These are phyloP conservation scores for Drosophila paranaensis DNA, from an alignment of 2,888 invertebrate genomes.

Conservation along the genomic window DNA sequence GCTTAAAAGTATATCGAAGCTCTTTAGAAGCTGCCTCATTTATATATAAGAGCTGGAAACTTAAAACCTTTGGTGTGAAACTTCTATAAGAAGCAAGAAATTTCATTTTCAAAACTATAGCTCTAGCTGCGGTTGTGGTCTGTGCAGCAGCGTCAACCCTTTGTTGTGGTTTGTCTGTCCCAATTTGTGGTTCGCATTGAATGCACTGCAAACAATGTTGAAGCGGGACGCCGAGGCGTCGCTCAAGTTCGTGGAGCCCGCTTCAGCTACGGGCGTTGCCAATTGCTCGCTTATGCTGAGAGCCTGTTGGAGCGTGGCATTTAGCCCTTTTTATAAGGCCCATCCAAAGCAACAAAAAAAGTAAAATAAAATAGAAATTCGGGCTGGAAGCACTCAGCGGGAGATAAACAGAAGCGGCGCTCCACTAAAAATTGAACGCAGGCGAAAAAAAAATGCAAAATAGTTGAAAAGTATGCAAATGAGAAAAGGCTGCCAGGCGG, in stretches of 20 bases:
- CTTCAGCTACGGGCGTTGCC: constrained; percentile 8
- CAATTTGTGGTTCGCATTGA: constrained; percentile 37
- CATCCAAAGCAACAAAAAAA: constrained; percentile 15
- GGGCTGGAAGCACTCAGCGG: constrained; percentile 50
- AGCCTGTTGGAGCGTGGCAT: constrained; percentile 38
- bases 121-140: constrained; percentile 34
- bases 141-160: constrained; percentile 24
- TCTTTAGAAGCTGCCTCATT: no score
- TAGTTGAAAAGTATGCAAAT: constrained; percentile 76
- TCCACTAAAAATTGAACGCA: constrained; percentile 21
- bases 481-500: constrained; percentile 50
- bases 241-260: constrained; percentile 9
- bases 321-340: constrained; percentile 49
- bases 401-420: constrained; percentile 48
- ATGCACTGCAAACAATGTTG: constrained; percentile 33
- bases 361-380: constrained; percentile 7
- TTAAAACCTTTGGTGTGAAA: no score
- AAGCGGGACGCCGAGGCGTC: constrained; percentile 14
- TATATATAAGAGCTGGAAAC: no score
- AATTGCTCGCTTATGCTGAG: constrained; percentile 29
- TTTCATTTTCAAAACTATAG: constrained; percentile 11
- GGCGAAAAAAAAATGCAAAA: constrained; percentile 56
- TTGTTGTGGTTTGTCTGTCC: constrained; percentile 58
- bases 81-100: background rate
- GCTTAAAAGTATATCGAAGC: no score